Conservation (phyloP, 2,797 vertebrate genomes). For the Sebastes wilsoni region DNA sequence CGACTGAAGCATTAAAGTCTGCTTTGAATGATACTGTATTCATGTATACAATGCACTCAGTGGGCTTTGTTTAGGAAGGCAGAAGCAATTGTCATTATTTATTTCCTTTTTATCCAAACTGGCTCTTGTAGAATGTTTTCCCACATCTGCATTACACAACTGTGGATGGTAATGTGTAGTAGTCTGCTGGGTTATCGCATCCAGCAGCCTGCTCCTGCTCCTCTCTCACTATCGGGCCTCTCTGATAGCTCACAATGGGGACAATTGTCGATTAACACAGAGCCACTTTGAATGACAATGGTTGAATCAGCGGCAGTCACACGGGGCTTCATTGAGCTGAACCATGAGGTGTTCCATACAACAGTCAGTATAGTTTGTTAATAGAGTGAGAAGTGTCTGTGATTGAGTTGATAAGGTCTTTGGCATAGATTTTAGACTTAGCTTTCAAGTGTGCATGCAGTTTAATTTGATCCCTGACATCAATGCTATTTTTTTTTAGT, state of each 20-base stretch:
- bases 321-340: background rate
- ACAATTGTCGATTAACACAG: slow-evolving; percentile 4
- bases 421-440: background rate
- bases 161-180: background rate
- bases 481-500: background rate
- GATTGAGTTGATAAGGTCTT: slow-evolving; percentile 3
- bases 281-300: slow-evolving; percentile 46
- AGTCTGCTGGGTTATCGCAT: background rate
- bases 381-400: slow-evolving; percentile 34
- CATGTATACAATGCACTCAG: slow-evolving; percentile 5
- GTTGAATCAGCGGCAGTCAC: slow-evolving; percentile 24
- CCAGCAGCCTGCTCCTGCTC: background rate
- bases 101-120: slow-evolving; percentile 3
- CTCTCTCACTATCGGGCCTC: background rate
- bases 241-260: slow-evolving; percentile 17
- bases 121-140: background rate
- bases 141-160: background rate
- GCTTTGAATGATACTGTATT: slow-evolving; percentile 26
- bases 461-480: background rate
- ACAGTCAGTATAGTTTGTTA: slow-evolving; percentile 27
- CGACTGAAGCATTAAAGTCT: background rate
- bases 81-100: slow-evolving; percentile 14
- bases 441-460: background rate
- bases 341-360: background rate
- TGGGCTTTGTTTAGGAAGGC: background rate